Percentiles rank a stretch among this genome's conserved stretches.
These are phyloP conservation scores for Thamnophis elegans DNA, from an alignment of 2,797 vertebrate species.

Conservation along the genomic window DNA sequence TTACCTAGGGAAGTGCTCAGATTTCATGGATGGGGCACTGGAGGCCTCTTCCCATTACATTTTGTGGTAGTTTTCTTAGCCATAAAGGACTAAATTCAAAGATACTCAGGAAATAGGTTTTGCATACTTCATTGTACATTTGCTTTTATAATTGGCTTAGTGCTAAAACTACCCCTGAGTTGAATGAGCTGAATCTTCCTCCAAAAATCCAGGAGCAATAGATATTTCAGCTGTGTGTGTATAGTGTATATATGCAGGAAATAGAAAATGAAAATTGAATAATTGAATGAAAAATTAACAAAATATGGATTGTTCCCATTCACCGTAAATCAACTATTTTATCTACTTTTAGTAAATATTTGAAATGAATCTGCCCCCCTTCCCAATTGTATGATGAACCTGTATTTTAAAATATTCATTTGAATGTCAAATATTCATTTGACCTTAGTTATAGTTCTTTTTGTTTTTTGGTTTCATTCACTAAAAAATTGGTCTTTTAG, in stretches of 20 bases:
- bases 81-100: neutral
- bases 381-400: too few relatives aligned
- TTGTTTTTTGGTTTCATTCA: slow-evolving; percentile 21
- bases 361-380: slow-evolving; percentile 13
- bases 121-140: neutral
- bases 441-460: slow-evolving; percentile 28
- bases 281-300: slow-evolving; percentile 53
- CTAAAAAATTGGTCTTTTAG: slow-evolving; percentile 12
- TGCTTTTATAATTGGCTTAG: neutral
- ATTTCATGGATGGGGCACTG: neutral
- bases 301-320: neutral
- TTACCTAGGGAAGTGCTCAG: neutral
- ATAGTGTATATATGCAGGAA: neutral
- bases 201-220: slow-evolving; percentile 28
- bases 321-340: slow-evolving; percentile 15
- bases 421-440: slow-evolving; percentile 8
- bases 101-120: neutral
- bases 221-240: slow-evolving; percentile 30
- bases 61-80: neutral
- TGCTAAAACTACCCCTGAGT: neutral
- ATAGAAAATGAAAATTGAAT: slow-evolving; percentile 39
- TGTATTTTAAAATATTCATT: slow-evolving; percentile 17
- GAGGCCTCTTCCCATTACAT: neutral
- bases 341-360: slow-evolving; percentile 45
- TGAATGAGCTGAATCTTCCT: neutral